Base-by-base conservation (phyloP, 2,888 invertebrate species). In the Leptinotarsa tumamoca region DNA sequence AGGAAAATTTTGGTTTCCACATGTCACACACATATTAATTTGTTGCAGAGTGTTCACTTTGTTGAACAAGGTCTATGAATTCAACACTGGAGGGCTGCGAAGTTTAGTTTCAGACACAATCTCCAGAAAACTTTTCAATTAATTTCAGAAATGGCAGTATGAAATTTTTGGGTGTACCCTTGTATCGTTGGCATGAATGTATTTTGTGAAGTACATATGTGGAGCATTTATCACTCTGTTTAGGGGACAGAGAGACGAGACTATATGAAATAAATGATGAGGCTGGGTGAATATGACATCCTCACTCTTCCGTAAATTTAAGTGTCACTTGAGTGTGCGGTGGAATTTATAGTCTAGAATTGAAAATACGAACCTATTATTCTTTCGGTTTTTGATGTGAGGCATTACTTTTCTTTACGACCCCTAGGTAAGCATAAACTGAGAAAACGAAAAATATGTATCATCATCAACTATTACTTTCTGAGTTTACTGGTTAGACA, bases 11-110 rank as follows among this genome's bases (percentile, higher is more conserved):
- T 77, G 71, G 68, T 71, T 68, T 54, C 51, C 69, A 72, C 74
- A 74, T 77, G 77, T 58, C 66, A 58, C 74, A 69, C 63, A 63
- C 67, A 77, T 74, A 72, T 72, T 74, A 77, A 77, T 77, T 77
- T 73, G 77, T 72, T 72, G 75, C 69, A 69, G 72, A 72, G 72
- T 68, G 66, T 76, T 76, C 71, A 74, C 76, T 73, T 63, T 67
- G 68, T 75, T 70, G 58, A 49, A 70, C 15, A 14, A 21, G 54
- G 58, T 49, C 13, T 49, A 56, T 58, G 27, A 70, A 58, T 58
- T 49, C 68, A 49, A n/a, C 18, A 43, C 70, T 58, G 43, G 15
- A 43, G 63, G 33, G 63, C 17, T 17, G 4, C n/a, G 63, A 33
- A 63, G 33, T 63, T 63, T n/a, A 63, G 33, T 63, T 63, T 63